Evolutionary conservation across 2,888 invertebrate species (phyloP).

Genomic region (Habroteleia sp.): DNA sequence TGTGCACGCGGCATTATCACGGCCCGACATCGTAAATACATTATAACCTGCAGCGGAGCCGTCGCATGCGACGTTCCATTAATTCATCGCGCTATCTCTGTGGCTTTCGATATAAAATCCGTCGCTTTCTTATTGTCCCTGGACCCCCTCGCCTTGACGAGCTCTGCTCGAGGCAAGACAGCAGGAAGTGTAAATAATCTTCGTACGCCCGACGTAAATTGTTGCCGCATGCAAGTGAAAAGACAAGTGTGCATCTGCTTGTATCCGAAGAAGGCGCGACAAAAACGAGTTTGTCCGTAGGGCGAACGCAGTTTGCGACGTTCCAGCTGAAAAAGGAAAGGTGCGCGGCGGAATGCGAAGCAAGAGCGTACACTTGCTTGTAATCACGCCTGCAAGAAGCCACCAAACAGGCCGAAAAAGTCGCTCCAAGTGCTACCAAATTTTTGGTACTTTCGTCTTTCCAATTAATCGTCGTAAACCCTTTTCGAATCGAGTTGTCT

Average conservation of each 20-base stretch:
- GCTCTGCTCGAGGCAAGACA: constrained; percentile 47
- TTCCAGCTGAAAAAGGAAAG: constrained; percentile 49
- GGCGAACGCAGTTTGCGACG: constrained; percentile 62
- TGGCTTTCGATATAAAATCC: constrained; percentile 42
- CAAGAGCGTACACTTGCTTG: constrained; percentile 64
- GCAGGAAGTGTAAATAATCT: constrained; percentile 61
- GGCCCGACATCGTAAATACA: constrained; percentile 52
- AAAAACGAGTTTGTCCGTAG: constrained; percentile 68
- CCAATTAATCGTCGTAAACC: neutral
- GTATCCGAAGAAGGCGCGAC: constrained; percentile 64
- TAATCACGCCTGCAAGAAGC: constrained; percentile 62
- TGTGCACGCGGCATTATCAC: constrained; percentile 38
- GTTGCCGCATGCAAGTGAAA: constrained; percentile 57
- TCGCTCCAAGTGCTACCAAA: constrained; percentile 5
- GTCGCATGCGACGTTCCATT: constrained; percentile 57
- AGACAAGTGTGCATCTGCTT: constrained; percentile 60
- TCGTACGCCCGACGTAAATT: constrained; percentile 55
- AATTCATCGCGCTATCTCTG: constrained; percentile 53
- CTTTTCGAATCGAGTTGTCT: no score
- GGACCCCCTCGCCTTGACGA: constrained; percentile 36
- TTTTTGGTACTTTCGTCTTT: no score
- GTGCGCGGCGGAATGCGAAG: constrained; percentile 54
- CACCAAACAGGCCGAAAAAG: constrained; percentile 14
- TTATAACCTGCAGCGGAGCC: constrained; percentile 34
- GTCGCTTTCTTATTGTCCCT: constrained; percentile 50